phyloP scores from a whole-genome alignment of 2,797 vertebrate genomes.

The Hydrocynus forskahlii region DNA sequence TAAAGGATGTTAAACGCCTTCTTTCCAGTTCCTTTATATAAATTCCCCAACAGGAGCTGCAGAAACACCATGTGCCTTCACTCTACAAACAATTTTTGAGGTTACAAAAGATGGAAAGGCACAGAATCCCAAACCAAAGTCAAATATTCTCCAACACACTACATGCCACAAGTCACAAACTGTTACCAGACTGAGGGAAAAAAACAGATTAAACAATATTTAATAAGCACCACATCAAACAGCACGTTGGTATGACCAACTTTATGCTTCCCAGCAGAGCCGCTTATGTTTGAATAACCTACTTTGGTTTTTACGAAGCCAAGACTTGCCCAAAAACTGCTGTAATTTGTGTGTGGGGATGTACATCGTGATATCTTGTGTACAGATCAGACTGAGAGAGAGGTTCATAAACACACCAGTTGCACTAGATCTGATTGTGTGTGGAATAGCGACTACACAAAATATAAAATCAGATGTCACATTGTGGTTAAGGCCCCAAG shows the following conservation, averaged over 20 bases:
- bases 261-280: neutral
- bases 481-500: neutral
- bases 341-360: neutral
- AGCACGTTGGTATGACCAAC: neutral
- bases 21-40: neutral
- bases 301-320: neutral
- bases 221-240: neutral
- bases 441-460: neutral
- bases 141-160: neutral
- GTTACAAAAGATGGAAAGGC: neutral
- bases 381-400: neutral
- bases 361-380: neutral
- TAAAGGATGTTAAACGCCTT: neutral
- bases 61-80: neutral
- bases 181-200: neutral
- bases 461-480: neutral
- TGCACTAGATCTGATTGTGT: neutral
- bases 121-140: neutral
- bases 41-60: neutral
- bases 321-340: neutral
- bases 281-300: neutral
- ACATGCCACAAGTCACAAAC: neutral
- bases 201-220: neutral
- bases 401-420: neutral
- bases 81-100: neutral